A percentile compares a stretch with the other conserved stretches of the same genome.
Evolutionary conservation across 2,113 vertebrate genomes (phyloP).

Genomic region (Cygnus atratus): DNA sequence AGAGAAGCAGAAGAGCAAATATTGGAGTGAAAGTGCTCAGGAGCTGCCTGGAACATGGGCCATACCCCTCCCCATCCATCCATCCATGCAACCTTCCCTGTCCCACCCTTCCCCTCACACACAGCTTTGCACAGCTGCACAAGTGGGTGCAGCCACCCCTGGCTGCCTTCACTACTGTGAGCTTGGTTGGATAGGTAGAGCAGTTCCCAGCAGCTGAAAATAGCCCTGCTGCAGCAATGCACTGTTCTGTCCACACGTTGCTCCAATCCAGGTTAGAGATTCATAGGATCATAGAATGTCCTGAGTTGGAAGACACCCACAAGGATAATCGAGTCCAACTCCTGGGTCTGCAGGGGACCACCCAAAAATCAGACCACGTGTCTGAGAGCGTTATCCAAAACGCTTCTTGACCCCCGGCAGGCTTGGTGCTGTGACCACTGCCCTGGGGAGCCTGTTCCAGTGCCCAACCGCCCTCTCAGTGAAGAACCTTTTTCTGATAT

Average conservation of each 20-base stretch:
- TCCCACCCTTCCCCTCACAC: neutral
- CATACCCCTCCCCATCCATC: neutral
- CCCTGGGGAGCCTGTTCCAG: too few species aligned
- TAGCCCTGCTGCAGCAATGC: neutral
- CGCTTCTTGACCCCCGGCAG: too few species aligned
- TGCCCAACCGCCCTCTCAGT: too few species aligned
- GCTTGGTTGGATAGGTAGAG: neutral
- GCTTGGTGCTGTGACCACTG: too few species aligned
- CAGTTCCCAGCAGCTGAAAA: neutral
- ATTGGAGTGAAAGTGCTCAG: neutral
- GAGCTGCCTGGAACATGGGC: neutral
- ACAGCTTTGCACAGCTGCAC: neutral
- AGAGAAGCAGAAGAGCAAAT: conserved; percentile 47
- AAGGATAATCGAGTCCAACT: too few species aligned
- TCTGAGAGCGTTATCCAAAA: too few species aligned
- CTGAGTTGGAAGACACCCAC: too few species aligned
- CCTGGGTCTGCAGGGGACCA: too few species aligned
- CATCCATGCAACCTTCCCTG: neutral
- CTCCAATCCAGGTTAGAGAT: neutral
- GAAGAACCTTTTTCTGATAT: too few species aligned
- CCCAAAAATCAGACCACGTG: too few species aligned
- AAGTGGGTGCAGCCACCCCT: neutral
- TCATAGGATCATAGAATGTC: too few species aligned
- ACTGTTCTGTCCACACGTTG: neutral
- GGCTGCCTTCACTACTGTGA: neutral